Percentiles rank a stretch among this genome's conserved stretches.
phyloP scores from a whole-genome alignment of 2,888 invertebrate genomes.

The Cryptocheilus praepositus region DNA sequence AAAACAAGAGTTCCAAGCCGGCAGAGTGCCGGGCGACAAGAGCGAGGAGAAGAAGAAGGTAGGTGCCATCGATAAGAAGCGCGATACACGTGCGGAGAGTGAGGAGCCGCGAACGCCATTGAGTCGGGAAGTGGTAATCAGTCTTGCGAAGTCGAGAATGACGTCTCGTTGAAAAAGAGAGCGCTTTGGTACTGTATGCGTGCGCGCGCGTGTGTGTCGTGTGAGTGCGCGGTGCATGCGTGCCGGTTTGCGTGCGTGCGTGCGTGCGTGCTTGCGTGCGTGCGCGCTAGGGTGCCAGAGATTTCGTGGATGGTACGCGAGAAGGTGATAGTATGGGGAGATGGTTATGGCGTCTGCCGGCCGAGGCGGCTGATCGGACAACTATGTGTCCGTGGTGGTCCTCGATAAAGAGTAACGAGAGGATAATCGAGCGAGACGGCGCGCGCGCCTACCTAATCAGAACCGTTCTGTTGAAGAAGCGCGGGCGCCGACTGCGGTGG shows the following conservation, averaged over 20 bases:
- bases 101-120: conserved; percentile 30
- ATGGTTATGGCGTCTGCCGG: not conserved
- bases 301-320: no score
- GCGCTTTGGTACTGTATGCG: conserved; percentile 15
- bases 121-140: conserved; percentile 45
- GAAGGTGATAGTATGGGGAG: no score
- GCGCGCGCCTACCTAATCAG: conserved; percentile 79
- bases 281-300: no score
- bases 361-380: conserved; percentile 23
- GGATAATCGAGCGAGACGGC: conserved; percentile 23
- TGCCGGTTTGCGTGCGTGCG: no score
- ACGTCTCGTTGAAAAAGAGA: conserved; percentile 37
- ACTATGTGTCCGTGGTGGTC: conserved; percentile 28
- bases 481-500: conserved; percentile 80
- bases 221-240: no score
- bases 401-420: conserved; percentile 34
- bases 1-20: no score
- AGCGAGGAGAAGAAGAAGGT: no score
- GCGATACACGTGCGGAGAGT: conserved; percentile 25
- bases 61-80: not conserved
- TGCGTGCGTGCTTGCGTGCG: no score
- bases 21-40: no score
- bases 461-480: conserved; percentile 86
- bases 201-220: not conserved
- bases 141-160: conserved; percentile 48